These are phyloP conservation scores for Eunapius fragilis DNA, from an alignment of 37 sponge, comb jelly and placozoan genomes.

Conservation along the genomic window DNA sequence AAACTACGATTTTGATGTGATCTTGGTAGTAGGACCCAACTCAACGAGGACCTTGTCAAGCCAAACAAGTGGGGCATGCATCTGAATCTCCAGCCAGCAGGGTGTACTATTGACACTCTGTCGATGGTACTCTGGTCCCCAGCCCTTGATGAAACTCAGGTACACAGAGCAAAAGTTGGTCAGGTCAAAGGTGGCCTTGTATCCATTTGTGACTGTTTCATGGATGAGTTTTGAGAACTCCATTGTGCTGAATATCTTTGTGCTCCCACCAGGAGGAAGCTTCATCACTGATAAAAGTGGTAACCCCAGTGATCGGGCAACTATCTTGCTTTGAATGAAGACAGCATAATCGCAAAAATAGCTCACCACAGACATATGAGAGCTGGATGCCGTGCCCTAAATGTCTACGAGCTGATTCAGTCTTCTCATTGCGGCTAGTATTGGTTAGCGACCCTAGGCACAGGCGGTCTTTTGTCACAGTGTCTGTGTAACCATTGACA, in stretches of 20 bases:
- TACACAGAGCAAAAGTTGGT: constrained; percentile 34
- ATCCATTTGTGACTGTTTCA: constrained; percentile 6
- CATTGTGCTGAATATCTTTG: constrained; percentile 2
- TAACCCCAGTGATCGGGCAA: background rate
- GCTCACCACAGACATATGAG: constrained; percentile 5
- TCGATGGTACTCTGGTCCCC: constrained; percentile 60
- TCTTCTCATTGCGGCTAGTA: background rate
- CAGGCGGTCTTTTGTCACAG: too few relatives aligned
- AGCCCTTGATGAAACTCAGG: constrained; percentile 55
- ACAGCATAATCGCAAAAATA: background rate
- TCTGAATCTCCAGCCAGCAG: constrained; percentile 53
- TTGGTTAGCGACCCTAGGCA: too few relatives aligned
- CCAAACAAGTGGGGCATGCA: constrained; percentile 34
- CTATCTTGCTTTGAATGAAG: background rate
- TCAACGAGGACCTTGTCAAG: constrained; percentile 34
- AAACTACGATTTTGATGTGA: too few relatives aligned
- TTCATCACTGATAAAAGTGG: constrained; percentile 1
- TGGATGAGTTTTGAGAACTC: background rate
- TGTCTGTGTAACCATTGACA: too few relatives aligned
- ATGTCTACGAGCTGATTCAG: background rate
- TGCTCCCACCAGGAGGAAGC: background rate
- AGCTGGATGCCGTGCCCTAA: constrained; percentile 8
- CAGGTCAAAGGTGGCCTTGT: constrained; percentile 32
- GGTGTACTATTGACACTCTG: constrained; percentile 49
- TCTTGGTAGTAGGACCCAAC: constrained; percentile 6